Conservation (phyloP, 2,113 vertebrate species). For the Charina bottae region DNA sequence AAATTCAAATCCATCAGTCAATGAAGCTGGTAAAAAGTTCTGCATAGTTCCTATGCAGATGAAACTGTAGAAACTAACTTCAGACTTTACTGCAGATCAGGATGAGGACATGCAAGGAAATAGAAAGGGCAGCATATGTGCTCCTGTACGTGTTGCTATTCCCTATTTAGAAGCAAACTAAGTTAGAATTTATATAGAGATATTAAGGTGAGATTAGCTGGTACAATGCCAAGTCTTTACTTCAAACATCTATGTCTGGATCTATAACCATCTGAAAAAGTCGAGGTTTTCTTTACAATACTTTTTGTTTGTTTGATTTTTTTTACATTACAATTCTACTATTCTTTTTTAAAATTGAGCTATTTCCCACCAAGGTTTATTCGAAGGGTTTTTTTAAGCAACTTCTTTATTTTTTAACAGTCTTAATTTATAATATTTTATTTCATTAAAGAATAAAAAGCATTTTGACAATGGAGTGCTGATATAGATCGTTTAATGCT, state of each 20-base stretch:
- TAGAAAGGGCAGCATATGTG: neutral
- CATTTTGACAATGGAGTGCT: conserved; percentile 21
- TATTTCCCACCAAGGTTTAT: neutral
- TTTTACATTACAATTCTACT: neutral
- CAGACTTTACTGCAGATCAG: neutral
- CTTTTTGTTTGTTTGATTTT: neutral
- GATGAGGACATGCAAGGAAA: neutral
- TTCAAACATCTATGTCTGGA: neutral
- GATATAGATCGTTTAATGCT: conserved; percentile 6
- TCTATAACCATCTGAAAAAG: neutral
- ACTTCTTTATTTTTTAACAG: neutral
- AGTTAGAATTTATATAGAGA: neutral
- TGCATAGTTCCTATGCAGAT: neutral
- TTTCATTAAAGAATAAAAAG: conserved; percentile 30
- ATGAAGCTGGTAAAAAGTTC: neutral
- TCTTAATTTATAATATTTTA: conserved; percentile 31
- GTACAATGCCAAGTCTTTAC: neutral
- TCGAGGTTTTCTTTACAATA: accelerated
- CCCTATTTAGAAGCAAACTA: neutral
- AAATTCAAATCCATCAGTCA: neutral
- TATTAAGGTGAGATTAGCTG: neutral
- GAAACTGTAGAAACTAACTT: neutral
- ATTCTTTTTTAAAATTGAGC: neutral
- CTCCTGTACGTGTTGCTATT: neutral
- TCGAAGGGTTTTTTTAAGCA: neutral